These are phyloP conservation scores for Semicossyphus pulcher DNA, from an alignment of 2,113 vertebrate genomes.

Conservation along the genomic window DNA sequence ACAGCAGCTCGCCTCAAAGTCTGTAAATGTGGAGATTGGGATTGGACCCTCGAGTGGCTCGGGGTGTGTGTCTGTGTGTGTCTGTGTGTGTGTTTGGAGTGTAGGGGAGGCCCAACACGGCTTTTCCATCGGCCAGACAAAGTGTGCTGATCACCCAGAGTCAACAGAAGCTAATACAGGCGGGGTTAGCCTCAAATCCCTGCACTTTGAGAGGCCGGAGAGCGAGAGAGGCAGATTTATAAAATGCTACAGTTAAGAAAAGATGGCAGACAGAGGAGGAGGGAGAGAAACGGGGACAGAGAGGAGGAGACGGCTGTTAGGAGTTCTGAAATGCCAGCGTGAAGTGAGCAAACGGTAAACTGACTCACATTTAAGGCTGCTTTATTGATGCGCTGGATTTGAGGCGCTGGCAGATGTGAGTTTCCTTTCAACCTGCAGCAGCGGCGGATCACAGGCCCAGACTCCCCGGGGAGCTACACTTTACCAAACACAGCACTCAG, in stretches of 20 bases:
- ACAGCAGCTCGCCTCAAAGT: too few species aligned
- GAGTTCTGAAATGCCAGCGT: conserved; percentile 42
- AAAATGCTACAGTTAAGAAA: conserved; percentile 51
- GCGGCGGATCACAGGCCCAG: conserved; percentile 65
- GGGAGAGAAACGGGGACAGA: background rate
- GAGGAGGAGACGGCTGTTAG: conserved; percentile 33
- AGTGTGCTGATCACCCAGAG: conserved; percentile 38
- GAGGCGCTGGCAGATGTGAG: conserved; percentile 54
- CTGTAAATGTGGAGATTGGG: too few species aligned
- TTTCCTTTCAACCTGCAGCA: conserved; percentile 67
- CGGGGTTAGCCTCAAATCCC: conserved; percentile 54
- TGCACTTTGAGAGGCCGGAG: conserved; percentile 45
- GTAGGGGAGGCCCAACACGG: conserved; percentile 21
- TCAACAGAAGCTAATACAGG: conserved; percentile 63
- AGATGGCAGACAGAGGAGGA: conserved; percentile 21
- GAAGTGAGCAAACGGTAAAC: conserved; percentile 54
- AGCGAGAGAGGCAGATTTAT: conserved; percentile 32
- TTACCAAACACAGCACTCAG: conserved; percentile 64
- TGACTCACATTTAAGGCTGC: conserved; percentile 61
- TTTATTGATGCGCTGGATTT: conserved; percentile 73
- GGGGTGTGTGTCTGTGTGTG: conserved; percentile 26
- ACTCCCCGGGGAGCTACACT: conserved; percentile 63
- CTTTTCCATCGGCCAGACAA: conserved; percentile 52
- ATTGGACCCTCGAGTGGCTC: background rate
- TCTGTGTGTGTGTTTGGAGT: conserved; percentile 12